phyloP scores from a whole-genome alignment of 2,113 vertebrate genomes.

The Cyanoliseus patagonus region DNA sequence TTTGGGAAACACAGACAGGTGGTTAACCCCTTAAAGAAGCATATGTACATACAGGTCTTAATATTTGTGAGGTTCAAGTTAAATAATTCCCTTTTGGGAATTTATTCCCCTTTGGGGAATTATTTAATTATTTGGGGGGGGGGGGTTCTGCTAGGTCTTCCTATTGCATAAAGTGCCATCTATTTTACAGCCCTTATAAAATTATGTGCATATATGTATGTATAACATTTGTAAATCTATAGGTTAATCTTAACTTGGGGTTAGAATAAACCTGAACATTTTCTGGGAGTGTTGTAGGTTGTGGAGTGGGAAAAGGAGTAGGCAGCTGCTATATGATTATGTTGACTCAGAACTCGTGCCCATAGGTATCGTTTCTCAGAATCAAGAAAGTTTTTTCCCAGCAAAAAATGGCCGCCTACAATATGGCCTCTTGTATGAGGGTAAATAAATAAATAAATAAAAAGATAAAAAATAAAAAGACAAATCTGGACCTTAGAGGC shows the following conservation, averaged over 20 bases:
- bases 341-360: background rate
- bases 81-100: background rate
- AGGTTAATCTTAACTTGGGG: background rate
- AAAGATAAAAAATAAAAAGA: background rate
- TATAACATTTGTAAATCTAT: background rate
- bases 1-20: background rate
- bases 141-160: background rate
- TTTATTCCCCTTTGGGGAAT: background rate
- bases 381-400: background rate
- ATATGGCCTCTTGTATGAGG: accelerated
- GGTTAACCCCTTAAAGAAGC: background rate
- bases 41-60: background rate
- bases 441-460: background rate
- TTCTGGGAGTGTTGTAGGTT: background rate
- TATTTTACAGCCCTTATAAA: background rate
- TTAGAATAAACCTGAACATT: background rate
- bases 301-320: background rate
- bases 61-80: background rate
- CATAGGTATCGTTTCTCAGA: background rate
- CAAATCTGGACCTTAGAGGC: background rate
- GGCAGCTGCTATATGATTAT: background rate
- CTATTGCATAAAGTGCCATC: background rate
- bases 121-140: background rate
- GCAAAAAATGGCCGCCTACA: background rate
- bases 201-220: background rate